These are phyloP conservation scores for Eutolmus rufibarbis DNA, from an alignment of 2,888 invertebrate genomes.

Conservation along the genomic window DNA sequence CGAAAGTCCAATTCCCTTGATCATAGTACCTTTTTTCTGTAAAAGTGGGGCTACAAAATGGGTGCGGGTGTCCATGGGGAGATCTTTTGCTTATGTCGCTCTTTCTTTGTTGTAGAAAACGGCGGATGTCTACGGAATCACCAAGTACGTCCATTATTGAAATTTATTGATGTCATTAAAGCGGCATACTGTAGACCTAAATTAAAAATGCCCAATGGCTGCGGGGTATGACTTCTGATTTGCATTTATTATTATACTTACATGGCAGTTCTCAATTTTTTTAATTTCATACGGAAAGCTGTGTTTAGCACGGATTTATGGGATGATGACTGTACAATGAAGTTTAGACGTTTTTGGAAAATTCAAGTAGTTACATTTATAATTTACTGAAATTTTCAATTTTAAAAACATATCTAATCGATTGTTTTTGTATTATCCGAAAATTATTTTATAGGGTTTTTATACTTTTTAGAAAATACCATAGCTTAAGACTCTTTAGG, in stretches of 20 bases:
- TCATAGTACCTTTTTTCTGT: not conserved
- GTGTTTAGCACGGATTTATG: not conserved
- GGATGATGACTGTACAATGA: not conserved
- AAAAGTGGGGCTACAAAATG: not conserved
- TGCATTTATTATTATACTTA: not conserved
- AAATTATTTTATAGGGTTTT: too few species aligned
- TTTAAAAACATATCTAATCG: too few species aligned
- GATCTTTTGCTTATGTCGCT: not conserved
- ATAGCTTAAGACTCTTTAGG: too few species aligned
- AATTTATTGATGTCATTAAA: conserved; percentile 1
- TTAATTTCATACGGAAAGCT: not conserved
- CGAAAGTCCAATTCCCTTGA: conserved; percentile 14
- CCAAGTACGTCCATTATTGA: not conserved
- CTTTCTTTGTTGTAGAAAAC: not conserved
- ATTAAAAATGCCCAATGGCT: not conserved
- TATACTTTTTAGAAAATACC: too few species aligned
- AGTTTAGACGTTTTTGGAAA: too few species aligned
- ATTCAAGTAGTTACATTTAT: too few species aligned
- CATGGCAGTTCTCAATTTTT: not conserved
- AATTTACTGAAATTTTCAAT: too few species aligned
- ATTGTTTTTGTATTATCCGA: too few species aligned
- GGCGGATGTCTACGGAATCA: not conserved
- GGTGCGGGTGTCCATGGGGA: not conserved
- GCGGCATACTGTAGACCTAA: conserved; percentile 32
- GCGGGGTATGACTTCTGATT: not conserved